These are phyloP conservation scores for Chrysomela aeneicollis DNA, from an alignment of 2,888 invertebrate species.

Conservation along the genomic window DNA sequence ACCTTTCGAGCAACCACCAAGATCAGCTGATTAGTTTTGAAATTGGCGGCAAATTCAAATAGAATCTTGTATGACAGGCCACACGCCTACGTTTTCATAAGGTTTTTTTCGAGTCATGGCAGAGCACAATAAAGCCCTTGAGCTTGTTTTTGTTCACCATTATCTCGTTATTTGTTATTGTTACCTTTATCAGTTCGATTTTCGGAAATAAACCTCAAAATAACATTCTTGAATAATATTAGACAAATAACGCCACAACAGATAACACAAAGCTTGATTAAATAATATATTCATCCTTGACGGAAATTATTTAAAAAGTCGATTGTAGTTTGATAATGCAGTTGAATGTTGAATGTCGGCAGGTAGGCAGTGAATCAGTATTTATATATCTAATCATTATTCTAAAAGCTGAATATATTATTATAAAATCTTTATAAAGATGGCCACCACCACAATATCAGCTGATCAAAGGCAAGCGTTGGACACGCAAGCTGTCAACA, in stretches of 20 bases:
- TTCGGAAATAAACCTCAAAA: too few relatives aligned
- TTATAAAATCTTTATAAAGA: constrained; percentile 45
- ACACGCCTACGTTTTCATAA: too few relatives aligned
- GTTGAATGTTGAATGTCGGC: neutral
- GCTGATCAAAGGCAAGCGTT: constrained; percentile 55
- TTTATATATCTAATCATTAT: constrained; percentile 6
- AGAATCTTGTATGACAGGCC: constrained; percentile 24
- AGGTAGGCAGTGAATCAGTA: too few relatives aligned
- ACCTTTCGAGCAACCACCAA: too few relatives aligned
- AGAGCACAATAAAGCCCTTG: neutral
- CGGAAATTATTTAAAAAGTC: constrained; percentile 1
- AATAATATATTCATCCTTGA: constrained; percentile 11
- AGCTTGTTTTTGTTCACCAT: too few relatives aligned
- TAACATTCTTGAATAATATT: too few relatives aligned
- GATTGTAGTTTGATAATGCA: neutral
- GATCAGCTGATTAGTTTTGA: constrained; percentile 37
- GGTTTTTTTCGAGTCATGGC: too few relatives aligned
- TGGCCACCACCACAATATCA: constrained; percentile 55
- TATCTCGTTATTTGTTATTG: too few relatives aligned
- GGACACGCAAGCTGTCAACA: constrained; percentile 62
- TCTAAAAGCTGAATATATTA: too few relatives aligned
- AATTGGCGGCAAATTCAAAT: constrained; percentile 34
- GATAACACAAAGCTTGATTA: constrained; percentile 10
- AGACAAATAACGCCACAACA: too few relatives aligned
- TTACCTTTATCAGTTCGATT: too few relatives aligned